phyloP scores from a whole-genome alignment of 2,113 vertebrate species.

The Laticauda colubrina region DNA sequence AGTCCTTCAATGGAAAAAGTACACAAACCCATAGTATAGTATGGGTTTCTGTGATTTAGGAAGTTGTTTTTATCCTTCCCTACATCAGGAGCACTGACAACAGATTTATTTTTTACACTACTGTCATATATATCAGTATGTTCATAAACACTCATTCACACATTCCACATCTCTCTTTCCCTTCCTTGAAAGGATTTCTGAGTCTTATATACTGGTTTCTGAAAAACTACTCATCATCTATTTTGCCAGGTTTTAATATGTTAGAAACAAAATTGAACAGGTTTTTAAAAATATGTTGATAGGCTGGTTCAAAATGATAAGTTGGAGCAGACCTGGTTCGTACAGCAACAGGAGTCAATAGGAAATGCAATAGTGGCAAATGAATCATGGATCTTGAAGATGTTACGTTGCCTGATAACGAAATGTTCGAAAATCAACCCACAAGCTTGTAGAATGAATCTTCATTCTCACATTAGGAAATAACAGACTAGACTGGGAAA shows the following conservation, averaged over 20 bases:
- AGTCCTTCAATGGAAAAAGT: constrained; percentile 20
- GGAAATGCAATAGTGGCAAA: background rate
- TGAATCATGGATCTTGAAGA: no score
- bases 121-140: background rate
- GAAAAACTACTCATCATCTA: background rate
- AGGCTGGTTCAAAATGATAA: background rate
- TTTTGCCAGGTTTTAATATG: background rate
- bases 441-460: no score
- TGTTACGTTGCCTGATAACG: no score
- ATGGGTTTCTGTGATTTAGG: background rate
- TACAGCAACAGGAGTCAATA: background rate
- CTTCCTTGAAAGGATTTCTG: background rate
- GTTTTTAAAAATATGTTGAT: background rate
- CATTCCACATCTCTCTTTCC: background rate
- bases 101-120: constrained; percentile 15
- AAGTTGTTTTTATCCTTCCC: background rate
- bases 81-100: background rate
- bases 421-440: no score
- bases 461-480: background rate
- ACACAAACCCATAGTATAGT: constrained; percentile 1
- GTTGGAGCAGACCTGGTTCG: background rate
- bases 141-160: background rate
- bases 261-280: background rate
- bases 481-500: background rate
- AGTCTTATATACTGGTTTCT: background rate